phyloP scores from a whole-genome alignment of 2,797 vertebrate species.

The Alca torda region DNA sequence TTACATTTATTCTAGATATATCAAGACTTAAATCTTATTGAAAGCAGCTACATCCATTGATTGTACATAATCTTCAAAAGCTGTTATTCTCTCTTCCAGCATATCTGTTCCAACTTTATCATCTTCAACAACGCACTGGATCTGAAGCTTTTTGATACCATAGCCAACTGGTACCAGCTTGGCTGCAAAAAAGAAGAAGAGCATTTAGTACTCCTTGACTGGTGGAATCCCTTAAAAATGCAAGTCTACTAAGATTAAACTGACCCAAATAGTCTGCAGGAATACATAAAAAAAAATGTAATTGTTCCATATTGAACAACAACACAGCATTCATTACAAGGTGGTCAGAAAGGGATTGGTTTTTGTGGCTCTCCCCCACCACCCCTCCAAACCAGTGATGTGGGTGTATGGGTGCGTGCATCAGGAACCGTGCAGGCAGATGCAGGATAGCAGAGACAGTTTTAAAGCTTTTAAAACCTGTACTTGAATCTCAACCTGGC shows the following conservation, averaged over 20 bases:
- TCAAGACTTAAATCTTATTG: conserved; percentile 90
- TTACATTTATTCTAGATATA: conserved; percentile 75
- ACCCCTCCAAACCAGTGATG: background rate
- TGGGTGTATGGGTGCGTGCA: background rate
- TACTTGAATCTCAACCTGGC: background rate
- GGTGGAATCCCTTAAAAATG: background rate
- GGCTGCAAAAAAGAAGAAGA: conserved; percentile 73
- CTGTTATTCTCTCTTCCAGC: conserved; percentile 92
- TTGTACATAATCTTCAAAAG: conserved; percentile 94
- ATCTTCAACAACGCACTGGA: conserved; percentile 94
- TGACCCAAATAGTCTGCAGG: background rate
- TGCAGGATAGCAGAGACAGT: rapidly evolving
- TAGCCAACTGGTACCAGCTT: conserved; percentile 95
- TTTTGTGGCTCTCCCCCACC: background rate
- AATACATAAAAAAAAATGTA: background rate
- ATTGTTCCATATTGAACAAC: background rate
- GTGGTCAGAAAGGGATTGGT: background rate
- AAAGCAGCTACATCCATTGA: conserved; percentile 98
- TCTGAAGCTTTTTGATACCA: conserved; percentile 98
- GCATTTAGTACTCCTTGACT: background rate
- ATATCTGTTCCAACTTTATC: conserved; percentile 97
- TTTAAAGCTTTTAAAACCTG: background rate
- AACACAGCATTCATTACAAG: background rate
- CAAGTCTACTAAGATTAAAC: background rate
- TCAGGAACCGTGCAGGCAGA: background rate